Conservation (phyloP, 2,113 vertebrate species). For the Oryzias melastigma region DNA sequence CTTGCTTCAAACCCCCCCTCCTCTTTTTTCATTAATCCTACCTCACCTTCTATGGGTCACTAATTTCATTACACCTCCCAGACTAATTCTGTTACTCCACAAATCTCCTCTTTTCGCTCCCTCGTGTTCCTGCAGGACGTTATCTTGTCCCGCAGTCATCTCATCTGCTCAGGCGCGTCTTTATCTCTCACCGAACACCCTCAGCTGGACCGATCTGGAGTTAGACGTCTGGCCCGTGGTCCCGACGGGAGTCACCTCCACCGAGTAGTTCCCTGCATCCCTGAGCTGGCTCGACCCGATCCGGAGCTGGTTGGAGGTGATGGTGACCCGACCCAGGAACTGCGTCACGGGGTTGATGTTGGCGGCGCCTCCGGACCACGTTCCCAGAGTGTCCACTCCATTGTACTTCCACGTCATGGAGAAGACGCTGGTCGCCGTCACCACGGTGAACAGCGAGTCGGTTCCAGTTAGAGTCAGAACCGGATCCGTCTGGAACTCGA, state of each 20-base stretch:
- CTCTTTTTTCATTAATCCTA: slow-evolving; percentile 55
- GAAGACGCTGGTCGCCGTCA: slow-evolving; percentile 43
- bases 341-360: slow-evolving; percentile 31
- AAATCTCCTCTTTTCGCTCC: slow-evolving; percentile 25
- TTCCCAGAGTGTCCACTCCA: slow-evolving; percentile 38
- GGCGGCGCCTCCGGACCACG: slow-evolving; percentile 6
- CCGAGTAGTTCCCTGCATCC: slow-evolving; percentile 70
- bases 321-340: slow-evolving; percentile 67
- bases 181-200: slow-evolving; percentile 72
- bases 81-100: slow-evolving; percentile 51
- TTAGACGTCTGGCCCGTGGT: slow-evolving; percentile 49
- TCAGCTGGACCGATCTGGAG: slow-evolving; percentile 56
- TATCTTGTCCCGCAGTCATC: slow-evolving; percentile 10
- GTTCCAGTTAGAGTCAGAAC: slow-evolving; percentile 49
- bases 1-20: slow-evolving; percentile 38
- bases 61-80: slow-evolving; percentile 69
- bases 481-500: slow-evolving; percentile 65
- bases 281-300: slow-evolving; percentile 54
- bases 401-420: slow-evolving; percentile 61
- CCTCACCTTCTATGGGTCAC: slow-evolving; percentile 59
- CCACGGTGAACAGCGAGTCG: slow-evolving; percentile 54
- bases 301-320: slow-evolving; percentile 66
- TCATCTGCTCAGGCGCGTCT: background rate
- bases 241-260: slow-evolving; percentile 51
- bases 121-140: slow-evolving; percentile 31